phyloP scores from a whole-genome alignment of 2,113 vertebrate genomes.

The Rhea pennata region DNA sequence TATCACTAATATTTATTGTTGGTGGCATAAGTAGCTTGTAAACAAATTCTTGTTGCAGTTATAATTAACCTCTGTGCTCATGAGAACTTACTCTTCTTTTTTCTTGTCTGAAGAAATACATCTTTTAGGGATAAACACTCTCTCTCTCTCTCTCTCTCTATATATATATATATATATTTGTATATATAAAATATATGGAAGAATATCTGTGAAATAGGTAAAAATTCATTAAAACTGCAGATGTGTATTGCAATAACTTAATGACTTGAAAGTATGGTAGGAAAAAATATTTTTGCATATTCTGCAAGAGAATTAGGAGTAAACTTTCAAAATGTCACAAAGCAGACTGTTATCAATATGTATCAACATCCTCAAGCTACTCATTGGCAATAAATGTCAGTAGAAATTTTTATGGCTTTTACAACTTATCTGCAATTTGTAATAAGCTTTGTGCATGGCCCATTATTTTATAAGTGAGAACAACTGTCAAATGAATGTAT shows the following conservation, averaged over 20 bases:
- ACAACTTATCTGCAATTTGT: conserved; percentile 72
- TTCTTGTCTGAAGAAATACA: neutral
- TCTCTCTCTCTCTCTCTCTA: no score
- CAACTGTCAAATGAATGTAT: conserved; percentile 72
- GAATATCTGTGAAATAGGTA: neutral
- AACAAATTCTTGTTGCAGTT: neutral
- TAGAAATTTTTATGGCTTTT: conserved; percentile 73
- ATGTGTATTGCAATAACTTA: neutral
- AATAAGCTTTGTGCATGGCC: conserved; percentile 63
- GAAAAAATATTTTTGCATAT: conserved; percentile 47
- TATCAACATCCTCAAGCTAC: conserved; percentile 78
- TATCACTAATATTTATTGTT: neutral
- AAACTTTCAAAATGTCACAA: conserved; percentile 79
- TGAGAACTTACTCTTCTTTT: neutral
- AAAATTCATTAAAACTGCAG: conserved; percentile 1
- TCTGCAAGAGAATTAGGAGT: conserved; percentile 70
- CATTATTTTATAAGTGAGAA: conserved; percentile 69
- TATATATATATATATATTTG: neutral
- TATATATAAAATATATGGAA: neutral
- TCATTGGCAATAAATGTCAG: conserved; percentile 76
- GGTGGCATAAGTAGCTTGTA: neutral
- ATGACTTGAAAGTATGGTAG: neutral
- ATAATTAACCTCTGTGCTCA: neutral
- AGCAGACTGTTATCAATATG: conserved; percentile 76
- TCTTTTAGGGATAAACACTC: neutral